Evolutionary conservation across 2,888 invertebrate genomes (phyloP), one percentile per base, ranked within the genome.

Genomic region (Mythimna lalbum): DNA sequence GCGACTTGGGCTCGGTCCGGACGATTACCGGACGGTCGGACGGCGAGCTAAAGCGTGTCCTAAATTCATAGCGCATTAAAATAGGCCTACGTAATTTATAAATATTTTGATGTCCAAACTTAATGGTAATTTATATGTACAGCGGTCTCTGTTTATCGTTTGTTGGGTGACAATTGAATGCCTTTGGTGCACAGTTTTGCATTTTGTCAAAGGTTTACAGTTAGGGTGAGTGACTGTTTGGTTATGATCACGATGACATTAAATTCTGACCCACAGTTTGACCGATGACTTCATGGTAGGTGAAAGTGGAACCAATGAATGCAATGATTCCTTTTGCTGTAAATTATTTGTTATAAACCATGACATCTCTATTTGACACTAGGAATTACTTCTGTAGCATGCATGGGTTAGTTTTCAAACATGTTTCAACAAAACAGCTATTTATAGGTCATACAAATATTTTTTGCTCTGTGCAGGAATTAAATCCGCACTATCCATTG

Each of bases 161-260:
- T 59, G 69, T 77, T 43, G 55, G 55, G 57, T 73, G 70, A 78
- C 80, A 79, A 71, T 76, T 62, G 74, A 57, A 67, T 62, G 62
- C 62, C 62, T 81, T 76, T 73, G 69, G 70, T 81, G 78, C 76
- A 83, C 78, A 78, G 80, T 81, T 86, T 83, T 86, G 84, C 83
- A 83, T 87, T 84, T 79, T 65, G 81, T 81, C 75, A 80, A 78
- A 81, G 78, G 57, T 80, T 73, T 86, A 90, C 89, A 86, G 90
- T 90, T 91, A 89, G 82, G 90, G 87, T 88, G 89, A 88, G 69
- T 90, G 92, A 86, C 76, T 57, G 50, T 21, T 47, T 12, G 57
- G 12, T 71, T 68, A 76, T 73, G 50, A 75, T 17, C 36, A 73
- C 50, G 69, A 69, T 72, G 70, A 62, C 75, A 72, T 64, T 65